These are phyloP conservation scores for Manis pentadactyla DNA, from an alignment of 2,797 vertebrate genomes.

Conservation along the genomic window DNA sequence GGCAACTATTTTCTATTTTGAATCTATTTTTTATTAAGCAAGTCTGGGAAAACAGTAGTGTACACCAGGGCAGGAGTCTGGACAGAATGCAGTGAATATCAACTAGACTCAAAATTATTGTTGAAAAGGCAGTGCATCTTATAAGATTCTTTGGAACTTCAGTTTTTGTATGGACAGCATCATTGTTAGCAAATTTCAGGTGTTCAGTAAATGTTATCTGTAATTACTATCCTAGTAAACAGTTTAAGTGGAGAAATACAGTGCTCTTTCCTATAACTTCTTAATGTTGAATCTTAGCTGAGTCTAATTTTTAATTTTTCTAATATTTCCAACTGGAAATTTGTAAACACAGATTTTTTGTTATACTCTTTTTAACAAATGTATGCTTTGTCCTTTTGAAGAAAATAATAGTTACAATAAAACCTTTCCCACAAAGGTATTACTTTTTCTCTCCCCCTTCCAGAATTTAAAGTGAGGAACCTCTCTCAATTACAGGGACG, in stretches of 20 bases:
- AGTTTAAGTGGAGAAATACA: not conserved
- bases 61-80: not conserved
- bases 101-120: not conserved
- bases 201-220: not conserved
- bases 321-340: not conserved
- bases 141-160: not conserved
- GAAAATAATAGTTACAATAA: not conserved
- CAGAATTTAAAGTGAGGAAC: not conserved
- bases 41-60: not conserved
- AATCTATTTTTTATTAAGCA: conserved; percentile 54
- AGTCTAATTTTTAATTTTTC: conserved; percentile 23
- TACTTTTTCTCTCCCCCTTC: not conserved
- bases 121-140: not conserved
- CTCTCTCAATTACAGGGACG: not conserved
- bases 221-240: not conserved
- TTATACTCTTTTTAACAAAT: not conserved
- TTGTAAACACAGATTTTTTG: not conserved
- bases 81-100: not conserved
- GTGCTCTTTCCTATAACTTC: not conserved
- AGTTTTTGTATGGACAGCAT: not conserved
- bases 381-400: not conserved
- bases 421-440: not conserved
- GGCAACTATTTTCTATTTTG: conserved; percentile 14
- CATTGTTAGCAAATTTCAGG: not conserved
- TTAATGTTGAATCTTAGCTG: not conserved